phyloP scores from a whole-genome alignment of 2,113 vertebrate genomes.

The Casuarius casuarius region DNA sequence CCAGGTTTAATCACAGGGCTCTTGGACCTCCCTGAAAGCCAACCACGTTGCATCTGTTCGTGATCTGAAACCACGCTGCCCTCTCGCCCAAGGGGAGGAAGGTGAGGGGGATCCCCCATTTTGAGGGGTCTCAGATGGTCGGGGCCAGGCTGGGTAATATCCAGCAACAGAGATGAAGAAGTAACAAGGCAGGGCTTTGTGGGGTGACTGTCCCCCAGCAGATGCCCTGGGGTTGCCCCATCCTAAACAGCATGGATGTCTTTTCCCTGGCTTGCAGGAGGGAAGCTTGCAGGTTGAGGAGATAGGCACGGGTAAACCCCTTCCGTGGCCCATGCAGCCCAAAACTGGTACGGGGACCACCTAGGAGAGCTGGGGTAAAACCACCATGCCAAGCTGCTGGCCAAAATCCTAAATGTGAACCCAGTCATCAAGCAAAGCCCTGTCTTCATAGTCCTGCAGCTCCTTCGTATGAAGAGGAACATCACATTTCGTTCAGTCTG shows the following conservation, averaged over 20 bases:
- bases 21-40: background rate
- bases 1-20: background rate
- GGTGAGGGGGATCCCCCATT: no score
- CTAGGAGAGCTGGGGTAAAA: background rate
- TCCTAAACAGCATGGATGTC: no score
- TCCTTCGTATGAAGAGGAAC: background rate
- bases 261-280: no score
- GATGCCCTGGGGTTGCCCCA: no score
- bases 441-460: background rate
- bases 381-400: accelerated
- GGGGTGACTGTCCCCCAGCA: no score
- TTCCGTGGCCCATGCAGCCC: background rate
- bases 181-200: no score
- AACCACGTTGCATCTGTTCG: background rate
- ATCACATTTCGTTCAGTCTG: background rate
- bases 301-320: background rate
- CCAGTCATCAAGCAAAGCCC: background rate
- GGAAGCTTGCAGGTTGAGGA: background rate
- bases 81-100: background rate
- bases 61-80: background rate
- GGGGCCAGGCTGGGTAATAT: no score
- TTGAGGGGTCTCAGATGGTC: no score
- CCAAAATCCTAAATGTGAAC: background rate
- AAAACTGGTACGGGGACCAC: background rate
- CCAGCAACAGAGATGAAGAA: no score